These are phyloP conservation scores for Lymantria monacha DNA, from an alignment of 2,888 invertebrate species.

Conservation along the genomic window DNA sequence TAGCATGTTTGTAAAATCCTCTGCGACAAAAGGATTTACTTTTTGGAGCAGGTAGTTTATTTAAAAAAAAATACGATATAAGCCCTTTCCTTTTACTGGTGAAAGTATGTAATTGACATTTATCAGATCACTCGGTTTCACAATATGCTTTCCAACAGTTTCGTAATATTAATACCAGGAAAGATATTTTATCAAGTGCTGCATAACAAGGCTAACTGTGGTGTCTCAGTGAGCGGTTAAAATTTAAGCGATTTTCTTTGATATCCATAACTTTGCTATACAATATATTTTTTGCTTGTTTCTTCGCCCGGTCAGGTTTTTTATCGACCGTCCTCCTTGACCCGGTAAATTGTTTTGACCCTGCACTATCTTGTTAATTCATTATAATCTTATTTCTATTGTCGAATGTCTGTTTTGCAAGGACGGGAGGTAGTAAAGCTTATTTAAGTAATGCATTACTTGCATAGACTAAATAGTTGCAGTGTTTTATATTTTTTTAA, in stretches of 20 bases:
- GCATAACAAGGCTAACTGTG: slow-evolving; percentile 30
- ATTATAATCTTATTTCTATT: slow-evolving; percentile 48
- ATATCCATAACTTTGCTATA: slow-evolving; percentile 1
- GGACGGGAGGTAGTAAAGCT: slow-evolving; percentile 51
- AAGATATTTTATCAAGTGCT: slow-evolving; percentile 47
- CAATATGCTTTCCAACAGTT: slow-evolving; percentile 44
- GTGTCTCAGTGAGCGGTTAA: slow-evolving; percentile 1
- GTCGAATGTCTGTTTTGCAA: slow-evolving; percentile 43
- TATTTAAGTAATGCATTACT: slow-evolving; percentile 48
- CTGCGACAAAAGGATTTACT: no score
- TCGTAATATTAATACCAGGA: slow-evolving; percentile 50
- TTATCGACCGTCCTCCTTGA: slow-evolving; percentile 48
- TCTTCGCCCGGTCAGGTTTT: slow-evolving; percentile 7
- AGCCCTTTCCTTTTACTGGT: slow-evolving; percentile 37
- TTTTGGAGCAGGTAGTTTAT: no score
- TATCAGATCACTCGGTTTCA: slow-evolving; percentile 45
- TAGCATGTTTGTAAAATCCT: no score
- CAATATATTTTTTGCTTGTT: slow-evolving; percentile 5
- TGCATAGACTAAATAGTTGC: slow-evolving; percentile 26
- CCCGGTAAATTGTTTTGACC: slow-evolving; percentile 45
- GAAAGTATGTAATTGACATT: slow-evolving; percentile 46
- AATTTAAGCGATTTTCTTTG: slow-evolving; percentile 5
- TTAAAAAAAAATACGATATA: background rate
- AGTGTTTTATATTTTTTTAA: slow-evolving; percentile 37
- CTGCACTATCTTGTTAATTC: slow-evolving; percentile 45